phyloP scores from a whole-genome alignment of 2,888 invertebrate species.

The Drosophila tripunctata region DNA sequence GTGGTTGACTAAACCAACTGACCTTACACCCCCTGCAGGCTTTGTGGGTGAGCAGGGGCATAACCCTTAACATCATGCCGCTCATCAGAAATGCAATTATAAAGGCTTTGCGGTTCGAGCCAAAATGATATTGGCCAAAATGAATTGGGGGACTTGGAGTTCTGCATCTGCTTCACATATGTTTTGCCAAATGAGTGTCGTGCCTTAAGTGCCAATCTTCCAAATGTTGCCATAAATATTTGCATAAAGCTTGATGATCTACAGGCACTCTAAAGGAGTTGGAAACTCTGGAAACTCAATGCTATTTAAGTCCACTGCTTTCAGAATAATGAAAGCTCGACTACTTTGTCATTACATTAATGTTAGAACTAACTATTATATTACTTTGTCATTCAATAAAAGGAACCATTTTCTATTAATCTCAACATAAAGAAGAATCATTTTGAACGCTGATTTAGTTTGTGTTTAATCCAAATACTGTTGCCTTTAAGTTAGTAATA shows the following conservation, averaged over 20 bases:
- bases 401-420: background rate
- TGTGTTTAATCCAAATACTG: background rate
- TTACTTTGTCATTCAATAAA: too few species aligned
- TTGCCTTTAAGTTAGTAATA: background rate
- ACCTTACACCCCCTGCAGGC: constrained; percentile 20
- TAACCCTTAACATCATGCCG: constrained; percentile 13
- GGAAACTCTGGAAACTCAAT: background rate
- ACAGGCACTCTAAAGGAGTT: background rate
- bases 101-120: constrained; percentile 24
- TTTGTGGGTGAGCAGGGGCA: constrained; percentile 10
- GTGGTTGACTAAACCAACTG: constrained; percentile 46
- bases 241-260: background rate
- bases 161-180: constrained; percentile 6
- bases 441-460: background rate
- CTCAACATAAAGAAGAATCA: background rate
- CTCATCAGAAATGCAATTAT: constrained; percentile 75
- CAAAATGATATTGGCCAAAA: constrained; percentile 33
- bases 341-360: background rate
- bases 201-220: constrained; percentile 2
- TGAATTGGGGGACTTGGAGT: constrained; percentile 11
- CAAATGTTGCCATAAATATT: background rate
- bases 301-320: background rate
- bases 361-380: too few species aligned
- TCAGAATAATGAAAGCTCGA: background rate
- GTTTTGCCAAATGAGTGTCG: constrained; percentile 3